Evolutionary conservation across 2,113 vertebrate species (phyloP), one percentile per base, ranked within the genome.

Genomic region (Neomonachus schauinslandi): DNA sequence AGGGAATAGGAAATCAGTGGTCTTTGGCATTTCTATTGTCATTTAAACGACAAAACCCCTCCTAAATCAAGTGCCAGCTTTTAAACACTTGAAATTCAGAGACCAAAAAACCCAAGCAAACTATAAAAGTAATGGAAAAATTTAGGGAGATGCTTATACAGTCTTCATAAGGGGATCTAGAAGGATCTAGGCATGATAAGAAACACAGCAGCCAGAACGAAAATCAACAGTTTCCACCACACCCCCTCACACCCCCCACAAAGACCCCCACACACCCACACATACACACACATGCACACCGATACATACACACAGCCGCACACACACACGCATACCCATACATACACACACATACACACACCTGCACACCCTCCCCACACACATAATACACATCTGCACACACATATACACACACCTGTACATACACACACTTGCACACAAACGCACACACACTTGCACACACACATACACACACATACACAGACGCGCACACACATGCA

Each of bases 81-180:
- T 93, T 80, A 49, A 49, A 82, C 59, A 79, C 80, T 91, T 91
- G 79, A 88, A 93, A 94, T 79, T 39, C 11, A 82, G 49, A 61
- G 51, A 46, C 15, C 72, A 11, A 46, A 89, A 65, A 72, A 85
- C n/a, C 12, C 53, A 55, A n/a, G 7, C 28, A 84, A 92, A 76
- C 19, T 39, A 8, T 46, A 88, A 89, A 26, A 65, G 33, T 36
- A 93, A 28, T 31, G 33, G 63, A 59, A 85, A 91, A 83, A 72
- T 59, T 28, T 11, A 31, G 49, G 59, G 53, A 88, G 59, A 46
- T 22, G 51, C 4, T 96, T 61, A 55, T 14, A 36, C 4, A 77
- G 0, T 61, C n/a, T 49, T 77, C 67, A 61, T n/a, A 72, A 0
- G 19, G 59, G 55, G 22, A 31, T 51, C 46, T 46, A 46, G 46